A percentile compares a stretch with the other conserved stretches of the same genome.
These are phyloP conservation scores for Channa maculata DNA, from an alignment of 2,113 vertebrate genomes.

Conservation along the genomic window DNA sequence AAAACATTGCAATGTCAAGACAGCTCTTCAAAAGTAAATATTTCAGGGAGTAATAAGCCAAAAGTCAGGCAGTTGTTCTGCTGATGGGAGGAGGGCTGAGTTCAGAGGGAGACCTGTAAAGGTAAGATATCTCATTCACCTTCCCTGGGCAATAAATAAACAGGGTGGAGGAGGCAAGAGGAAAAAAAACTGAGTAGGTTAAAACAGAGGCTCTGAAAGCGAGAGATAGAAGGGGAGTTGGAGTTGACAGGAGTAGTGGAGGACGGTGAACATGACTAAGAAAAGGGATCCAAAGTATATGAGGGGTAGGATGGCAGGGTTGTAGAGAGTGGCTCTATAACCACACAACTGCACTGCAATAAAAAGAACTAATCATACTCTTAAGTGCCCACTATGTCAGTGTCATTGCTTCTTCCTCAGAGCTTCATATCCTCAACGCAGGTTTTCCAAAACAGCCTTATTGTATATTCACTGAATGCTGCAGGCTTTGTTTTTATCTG, in stretches of 20 bases:
- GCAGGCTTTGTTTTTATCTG: slow-evolving; percentile 13
- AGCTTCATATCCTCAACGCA: slow-evolving; percentile 3
- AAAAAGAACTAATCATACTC: slow-evolving; percentile 44
- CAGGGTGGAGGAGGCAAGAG: slow-evolving; percentile 15
- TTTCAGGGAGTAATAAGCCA: slow-evolving; percentile 63
- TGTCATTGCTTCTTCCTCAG: slow-evolving; percentile 34
- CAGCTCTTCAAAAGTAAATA: slow-evolving; percentile 56
- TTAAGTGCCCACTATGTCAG: slow-evolving; percentile 42
- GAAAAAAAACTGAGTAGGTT: slow-evolving; percentile 39
- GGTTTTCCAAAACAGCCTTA: not conserved
- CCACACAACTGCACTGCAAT: slow-evolving; percentile 32
- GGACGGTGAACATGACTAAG: slow-evolving; percentile 63
- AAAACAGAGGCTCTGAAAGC: slow-evolving; percentile 45
- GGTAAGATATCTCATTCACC: slow-evolving; percentile 63
- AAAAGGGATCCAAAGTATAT: slow-evolving; percentile 46
- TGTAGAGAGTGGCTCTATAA: slow-evolving; percentile 36
- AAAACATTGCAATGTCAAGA: slow-evolving; percentile 17
- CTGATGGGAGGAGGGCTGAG: slow-evolving; percentile 25
- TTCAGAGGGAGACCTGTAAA: slow-evolving; percentile 42
- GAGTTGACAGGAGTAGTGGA: slow-evolving; percentile 42
- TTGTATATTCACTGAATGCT: slow-evolving; percentile 8
- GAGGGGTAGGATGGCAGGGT: slow-evolving; percentile 20
- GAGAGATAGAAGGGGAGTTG: slow-evolving; percentile 21
- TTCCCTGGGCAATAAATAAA: slow-evolving; percentile 57
- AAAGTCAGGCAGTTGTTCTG: slow-evolving; percentile 45